These are phyloP conservation scores for Chelonus insularis DNA, from an alignment of 1,140 invertebrate species.

Conservation along the genomic window DNA sequence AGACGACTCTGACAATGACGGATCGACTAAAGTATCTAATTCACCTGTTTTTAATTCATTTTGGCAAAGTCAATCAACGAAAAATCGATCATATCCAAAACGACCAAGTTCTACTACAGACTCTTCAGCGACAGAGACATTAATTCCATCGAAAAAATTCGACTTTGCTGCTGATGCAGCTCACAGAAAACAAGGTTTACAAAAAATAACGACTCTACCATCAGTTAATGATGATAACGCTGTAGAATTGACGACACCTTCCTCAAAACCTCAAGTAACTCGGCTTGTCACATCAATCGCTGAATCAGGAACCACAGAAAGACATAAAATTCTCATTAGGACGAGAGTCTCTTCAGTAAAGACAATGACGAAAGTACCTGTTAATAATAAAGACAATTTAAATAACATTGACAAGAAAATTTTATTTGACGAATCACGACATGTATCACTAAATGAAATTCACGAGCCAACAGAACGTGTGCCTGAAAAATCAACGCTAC, in stretches of 20 bases:
- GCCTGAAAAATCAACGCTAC: slow-evolving; percentile 43
- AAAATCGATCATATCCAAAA: slow-evolving; percentile 43
- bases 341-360: slow-evolving; percentile 54
- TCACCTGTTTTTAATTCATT: slow-evolving; percentile 3
- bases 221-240: slow-evolving; percentile 33
- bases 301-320: slow-evolving; percentile 57
- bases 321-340: slow-evolving; percentile 57
- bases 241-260: slow-evolving; percentile 35
- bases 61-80: slow-evolving; percentile 35
- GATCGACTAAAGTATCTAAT: neutral
- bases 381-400: slow-evolving; percentile 28
- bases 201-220: slow-evolving; percentile 37
- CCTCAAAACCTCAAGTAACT: slow-evolving; percentile 50
- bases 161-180: slow-evolving; percentile 53
- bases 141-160: slow-evolving; percentile 54
- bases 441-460: slow-evolving; percentile 47
- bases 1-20: slow-evolving; percentile 20
- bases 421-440: slow-evolving; percentile 22
- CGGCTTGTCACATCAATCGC: slow-evolving; percentile 58
- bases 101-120: slow-evolving; percentile 41
- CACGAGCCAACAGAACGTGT: slow-evolving; percentile 40
- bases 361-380: slow-evolving; percentile 45
- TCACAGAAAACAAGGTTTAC: slow-evolving; percentile 47
- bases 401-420: slow-evolving; percentile 6
- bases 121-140: slow-evolving; percentile 45